Evolutionary conservation across 2,113 vertebrate genomes (phyloP).

Genomic region (Phyllostomus discolor): DNA sequence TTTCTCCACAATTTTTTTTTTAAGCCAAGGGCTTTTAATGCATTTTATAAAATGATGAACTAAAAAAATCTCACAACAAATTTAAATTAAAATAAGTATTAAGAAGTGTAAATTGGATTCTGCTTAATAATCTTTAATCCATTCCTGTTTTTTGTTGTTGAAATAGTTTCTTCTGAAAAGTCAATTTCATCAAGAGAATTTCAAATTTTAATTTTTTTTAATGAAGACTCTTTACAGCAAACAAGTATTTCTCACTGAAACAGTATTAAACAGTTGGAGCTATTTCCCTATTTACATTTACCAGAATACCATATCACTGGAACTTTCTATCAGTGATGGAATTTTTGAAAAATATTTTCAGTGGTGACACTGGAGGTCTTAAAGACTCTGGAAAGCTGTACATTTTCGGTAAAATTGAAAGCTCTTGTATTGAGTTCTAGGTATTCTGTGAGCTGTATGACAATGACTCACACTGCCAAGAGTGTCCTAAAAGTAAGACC

Average conservation of each 20-base stretch:
- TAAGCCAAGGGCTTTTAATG: not conserved
- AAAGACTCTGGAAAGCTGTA: not conserved
- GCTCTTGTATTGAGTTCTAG: not conserved
- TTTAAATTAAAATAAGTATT: slow-evolving; percentile 32
- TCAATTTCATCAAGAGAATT: slow-evolving; percentile 17
- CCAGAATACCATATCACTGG: not conserved
- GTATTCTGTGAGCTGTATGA: not conserved
- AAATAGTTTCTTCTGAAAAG: slow-evolving; percentile 23
- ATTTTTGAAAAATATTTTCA: slow-evolving; percentile 34
- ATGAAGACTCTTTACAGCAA: not conserved
- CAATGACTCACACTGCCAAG: not conserved
- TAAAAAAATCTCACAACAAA: not conserved
- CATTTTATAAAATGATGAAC: not conserved
- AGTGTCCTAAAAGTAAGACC: slow-evolving; percentile 15
- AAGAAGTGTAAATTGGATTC: not conserved
- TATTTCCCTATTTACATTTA: not conserved
- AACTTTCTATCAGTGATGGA: slow-evolving; percentile 28
- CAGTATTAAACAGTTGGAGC: not conserved
- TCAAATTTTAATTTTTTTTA: not conserved
- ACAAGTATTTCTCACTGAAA: not conserved
- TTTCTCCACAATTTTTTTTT: not conserved
- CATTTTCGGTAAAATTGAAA: slow-evolving; percentile 32
- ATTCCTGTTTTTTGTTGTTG: slow-evolving; percentile 24
- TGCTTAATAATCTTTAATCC: not conserved
- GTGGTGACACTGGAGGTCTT: not conserved